Percentiles rank a stretch among this genome's conserved stretches.
These are phyloP conservation scores for Exocentrus adspersus DNA, from an alignment of 2,888 invertebrate genomes.

Conservation along the genomic window DNA sequence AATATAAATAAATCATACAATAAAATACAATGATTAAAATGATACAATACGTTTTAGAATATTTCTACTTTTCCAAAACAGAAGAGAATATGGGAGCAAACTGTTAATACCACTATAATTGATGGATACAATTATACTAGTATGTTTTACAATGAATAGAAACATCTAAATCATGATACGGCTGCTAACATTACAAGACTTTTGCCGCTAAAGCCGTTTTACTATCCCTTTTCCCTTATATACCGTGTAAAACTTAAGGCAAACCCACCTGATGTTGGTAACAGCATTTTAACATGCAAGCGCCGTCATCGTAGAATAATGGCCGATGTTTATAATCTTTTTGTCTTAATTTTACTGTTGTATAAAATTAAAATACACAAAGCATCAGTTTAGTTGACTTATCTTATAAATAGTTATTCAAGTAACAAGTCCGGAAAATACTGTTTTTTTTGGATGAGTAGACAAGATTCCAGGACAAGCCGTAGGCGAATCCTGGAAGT, in stretches of 20 bases:
- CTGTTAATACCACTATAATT: conserved; percentile 7
- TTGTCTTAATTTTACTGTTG: conserved; percentile 60
- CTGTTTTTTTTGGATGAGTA: too few relatives aligned
- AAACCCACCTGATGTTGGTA: conserved; percentile 58
- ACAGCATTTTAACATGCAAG: conserved; percentile 59
- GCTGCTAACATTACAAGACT: conserved; percentile 38
- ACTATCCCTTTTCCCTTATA: conserved; percentile 32
- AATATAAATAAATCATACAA: too few relatives aligned
- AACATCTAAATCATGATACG: conserved; percentile 32
- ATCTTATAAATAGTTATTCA: too few relatives aligned
- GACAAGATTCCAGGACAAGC: too few relatives aligned
- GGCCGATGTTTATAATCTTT: conserved; percentile 55
- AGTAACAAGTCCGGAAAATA: too few relatives aligned
- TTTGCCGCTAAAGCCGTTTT: conserved; percentile 36
- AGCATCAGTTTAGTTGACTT: too few relatives aligned
- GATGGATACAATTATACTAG: conserved; percentile 25
- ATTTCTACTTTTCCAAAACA: too few relatives aligned
- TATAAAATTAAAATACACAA: conserved; percentile 54
- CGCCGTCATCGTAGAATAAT: conserved; percentile 55
- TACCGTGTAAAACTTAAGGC: conserved; percentile 52
- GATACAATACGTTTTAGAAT: too few relatives aligned
- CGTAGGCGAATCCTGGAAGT: too few relatives aligned
- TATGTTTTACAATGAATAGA: conserved; percentile 36
- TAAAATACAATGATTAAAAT: too few relatives aligned
- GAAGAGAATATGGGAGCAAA: background rate